Conservation (phyloP, 2,797 vertebrate genomes). For the Eremophila alpestris region DNA sequence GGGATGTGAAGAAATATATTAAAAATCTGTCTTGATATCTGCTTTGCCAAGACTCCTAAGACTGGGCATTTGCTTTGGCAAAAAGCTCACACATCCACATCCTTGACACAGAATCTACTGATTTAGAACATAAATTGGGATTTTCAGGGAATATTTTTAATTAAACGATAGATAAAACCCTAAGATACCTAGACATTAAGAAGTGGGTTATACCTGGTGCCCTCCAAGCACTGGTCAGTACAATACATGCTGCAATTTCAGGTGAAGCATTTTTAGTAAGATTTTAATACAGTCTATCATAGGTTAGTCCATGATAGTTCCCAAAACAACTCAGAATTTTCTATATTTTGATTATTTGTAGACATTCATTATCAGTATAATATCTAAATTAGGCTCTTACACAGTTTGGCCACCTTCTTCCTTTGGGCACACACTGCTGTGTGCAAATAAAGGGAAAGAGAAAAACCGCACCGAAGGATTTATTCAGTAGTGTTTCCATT, state of each 20-base stretch:
- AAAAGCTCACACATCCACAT: background rate
- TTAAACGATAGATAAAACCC: background rate
- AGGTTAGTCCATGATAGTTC: background rate
- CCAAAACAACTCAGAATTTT: background rate
- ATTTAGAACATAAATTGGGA: background rate
- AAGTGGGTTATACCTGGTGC: background rate
- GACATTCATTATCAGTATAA: background rate
- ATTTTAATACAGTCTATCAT: background rate
- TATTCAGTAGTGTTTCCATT: conserved; percentile 20
- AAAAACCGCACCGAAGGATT: background rate
- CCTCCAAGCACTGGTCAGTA: background rate
- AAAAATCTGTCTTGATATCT: background rate
- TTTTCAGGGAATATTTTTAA: background rate
- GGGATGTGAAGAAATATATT: background rate
- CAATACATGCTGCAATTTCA: background rate
- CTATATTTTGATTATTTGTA: background rate
- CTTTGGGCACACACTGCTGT: background rate
- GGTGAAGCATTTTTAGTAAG: background rate
- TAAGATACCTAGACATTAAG: background rate
- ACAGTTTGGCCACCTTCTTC: background rate
- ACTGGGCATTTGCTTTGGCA: background rate
- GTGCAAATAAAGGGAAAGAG: background rate
- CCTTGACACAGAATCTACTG: background rate
- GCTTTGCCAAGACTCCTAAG: background rate
- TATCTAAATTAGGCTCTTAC: background rate